Percentiles rank a stretch among this genome's conserved stretches.
Conservation (phyloP, 1,140 invertebrate species). For the Magallana angulata region DNA sequence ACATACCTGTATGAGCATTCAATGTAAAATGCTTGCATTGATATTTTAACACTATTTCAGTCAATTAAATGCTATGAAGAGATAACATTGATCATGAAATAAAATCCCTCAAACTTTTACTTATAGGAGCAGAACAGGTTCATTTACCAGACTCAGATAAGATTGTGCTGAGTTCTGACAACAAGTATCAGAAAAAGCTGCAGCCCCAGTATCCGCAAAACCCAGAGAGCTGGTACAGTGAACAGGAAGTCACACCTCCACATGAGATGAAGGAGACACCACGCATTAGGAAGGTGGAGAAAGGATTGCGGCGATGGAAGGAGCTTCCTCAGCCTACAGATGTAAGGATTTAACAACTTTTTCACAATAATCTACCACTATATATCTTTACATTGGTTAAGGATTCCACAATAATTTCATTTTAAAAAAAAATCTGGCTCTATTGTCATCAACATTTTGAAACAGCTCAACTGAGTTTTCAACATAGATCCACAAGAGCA, state of each 20-base stretch:
- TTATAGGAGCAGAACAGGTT: slow-evolving; percentile 66
- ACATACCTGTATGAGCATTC: too few relatives aligned
- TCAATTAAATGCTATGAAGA: too few relatives aligned
- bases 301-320: slow-evolving; percentile 68
- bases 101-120: background rate
- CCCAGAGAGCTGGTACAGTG: slow-evolving; percentile 69
- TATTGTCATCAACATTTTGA: too few relatives aligned
- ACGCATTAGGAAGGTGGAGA: slow-evolving; percentile 56
- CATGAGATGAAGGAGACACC: slow-evolving; percentile 46
- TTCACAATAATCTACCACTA: background rate
- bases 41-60: too few relatives aligned
- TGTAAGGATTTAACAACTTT: slow-evolving; percentile 61
- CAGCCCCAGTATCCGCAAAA: slow-evolving; percentile 66
- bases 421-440: background rate
- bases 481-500: too few relatives aligned
- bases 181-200: slow-evolving; percentile 73
- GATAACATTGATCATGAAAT: too few relatives aligned
- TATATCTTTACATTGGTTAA: too few relatives aligned
- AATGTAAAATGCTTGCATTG: too few relatives aligned
- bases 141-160: slow-evolving; percentile 63
- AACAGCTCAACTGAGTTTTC: too few relatives aligned
- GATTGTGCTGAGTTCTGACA: slow-evolving; percentile 74
- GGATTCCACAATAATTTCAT: too few relatives aligned
- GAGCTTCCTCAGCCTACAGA: slow-evolving; percentile 60
- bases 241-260: slow-evolving; percentile 36